These are phyloP conservation scores for Anthopleura xanthogrammica DNA, from an alignment of 92 coral and sea anemone species.

Conservation along the genomic window DNA sequence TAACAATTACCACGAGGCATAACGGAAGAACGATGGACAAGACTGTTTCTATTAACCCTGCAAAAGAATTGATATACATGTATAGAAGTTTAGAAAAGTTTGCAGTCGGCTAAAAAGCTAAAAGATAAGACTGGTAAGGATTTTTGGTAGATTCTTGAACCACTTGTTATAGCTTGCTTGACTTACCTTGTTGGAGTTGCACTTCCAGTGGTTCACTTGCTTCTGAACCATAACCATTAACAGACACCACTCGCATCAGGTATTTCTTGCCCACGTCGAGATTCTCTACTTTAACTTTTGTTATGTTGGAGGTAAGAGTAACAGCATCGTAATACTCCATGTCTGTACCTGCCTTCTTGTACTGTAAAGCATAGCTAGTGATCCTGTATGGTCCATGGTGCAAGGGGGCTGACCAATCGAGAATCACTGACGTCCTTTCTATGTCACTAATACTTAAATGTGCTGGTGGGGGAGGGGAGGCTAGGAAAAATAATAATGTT, in stretches of 20 bases:
- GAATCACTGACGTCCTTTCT: background rate
- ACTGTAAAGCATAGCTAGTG: conserved; percentile 20
- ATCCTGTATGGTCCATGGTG: conserved; percentile 23
- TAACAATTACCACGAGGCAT: conserved; percentile 5
- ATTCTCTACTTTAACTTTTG: background rate
- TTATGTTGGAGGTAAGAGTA: background rate
- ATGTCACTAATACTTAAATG: background rate
- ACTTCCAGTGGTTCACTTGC: background rate
- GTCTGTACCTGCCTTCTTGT: conserved; percentile 17
- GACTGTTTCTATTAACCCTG: background rate
- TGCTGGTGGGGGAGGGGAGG: background rate
- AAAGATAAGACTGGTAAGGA: too few species aligned
- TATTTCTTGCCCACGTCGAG: background rate
- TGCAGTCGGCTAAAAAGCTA: too few species aligned
- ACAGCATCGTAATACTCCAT: conserved; percentile 19
- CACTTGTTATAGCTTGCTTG: background rate
- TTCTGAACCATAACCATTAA: background rate
- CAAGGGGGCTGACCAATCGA: conserved; percentile 21
- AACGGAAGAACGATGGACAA: conserved; percentile 20
- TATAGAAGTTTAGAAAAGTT: too few species aligned
- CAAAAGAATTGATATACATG: too few species aligned
- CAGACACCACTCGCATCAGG: background rate
- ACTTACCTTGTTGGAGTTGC: background rate
- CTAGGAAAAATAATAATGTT: background rate
- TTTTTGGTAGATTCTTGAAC: too few species aligned